phyloP scores from a whole-genome alignment of 2,797 vertebrate genomes.

The Phylloscopus collybita region DNA sequence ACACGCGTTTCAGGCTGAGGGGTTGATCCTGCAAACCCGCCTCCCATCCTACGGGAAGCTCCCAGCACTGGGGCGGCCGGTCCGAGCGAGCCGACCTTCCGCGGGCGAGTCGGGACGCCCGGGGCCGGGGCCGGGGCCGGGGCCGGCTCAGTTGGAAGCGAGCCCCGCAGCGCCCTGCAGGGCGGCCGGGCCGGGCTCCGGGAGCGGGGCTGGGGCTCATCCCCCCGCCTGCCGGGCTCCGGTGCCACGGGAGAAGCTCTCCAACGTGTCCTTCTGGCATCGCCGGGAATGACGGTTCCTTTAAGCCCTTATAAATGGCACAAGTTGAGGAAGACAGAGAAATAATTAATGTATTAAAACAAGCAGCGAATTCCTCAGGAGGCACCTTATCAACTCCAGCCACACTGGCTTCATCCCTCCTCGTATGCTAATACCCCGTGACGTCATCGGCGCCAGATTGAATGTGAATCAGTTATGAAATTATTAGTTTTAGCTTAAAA shows the following conservation, averaged over 20 bases:
- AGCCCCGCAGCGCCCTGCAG: not conserved
- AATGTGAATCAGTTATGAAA: slow-evolving; percentile 69
- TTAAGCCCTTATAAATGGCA: slow-evolving; percentile 70
- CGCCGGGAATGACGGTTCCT: not conserved
- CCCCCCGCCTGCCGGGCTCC: not conserved
- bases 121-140: not conserved
- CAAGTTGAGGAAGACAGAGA: slow-evolving; percentile 66
- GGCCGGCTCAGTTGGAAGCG: not conserved
- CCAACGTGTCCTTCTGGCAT: not conserved
- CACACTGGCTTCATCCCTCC: slow-evolving; percentile 77
- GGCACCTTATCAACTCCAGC: slow-evolving; percentile 79
- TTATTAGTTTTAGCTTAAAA: slow-evolving; percentile 69
- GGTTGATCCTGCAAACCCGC: not conserved
- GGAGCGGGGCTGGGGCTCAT: not conserved
- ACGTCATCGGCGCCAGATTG: slow-evolving; percentile 75
- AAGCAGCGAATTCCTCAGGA: slow-evolving; percentile 77
- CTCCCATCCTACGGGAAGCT: not conserved
- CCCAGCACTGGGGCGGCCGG: not conserved
- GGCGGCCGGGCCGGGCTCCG: not conserved
- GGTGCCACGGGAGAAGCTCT: not conserved
- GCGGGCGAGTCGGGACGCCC: not conserved
- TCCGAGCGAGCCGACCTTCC: not conserved
- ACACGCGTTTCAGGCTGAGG: not conserved
- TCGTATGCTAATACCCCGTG: slow-evolving; percentile 77
- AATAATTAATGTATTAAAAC: slow-evolving; percentile 84